A percentile compares a stretch with the other conserved stretches of the same genome.
phyloP scores from a whole-genome alignment of 2,888 invertebrate species.

The Tineola bisselliella region DNA sequence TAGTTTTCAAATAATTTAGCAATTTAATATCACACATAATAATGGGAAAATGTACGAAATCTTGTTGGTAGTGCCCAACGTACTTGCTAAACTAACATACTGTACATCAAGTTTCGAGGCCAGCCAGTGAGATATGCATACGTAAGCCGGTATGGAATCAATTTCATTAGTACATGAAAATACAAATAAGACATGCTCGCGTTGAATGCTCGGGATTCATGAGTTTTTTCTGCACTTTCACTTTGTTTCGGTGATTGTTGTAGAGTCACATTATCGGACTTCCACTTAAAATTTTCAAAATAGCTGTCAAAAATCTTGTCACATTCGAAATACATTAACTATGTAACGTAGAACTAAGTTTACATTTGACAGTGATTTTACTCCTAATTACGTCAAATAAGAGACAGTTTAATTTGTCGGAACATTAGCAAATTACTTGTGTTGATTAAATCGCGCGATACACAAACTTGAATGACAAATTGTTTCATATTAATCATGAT shows the following conservation, averaged over 20 bases:
- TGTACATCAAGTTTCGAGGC: background rate
- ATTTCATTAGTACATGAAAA: background rate
- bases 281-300: background rate
- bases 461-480: slow-evolving; percentile 13
- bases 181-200: background rate
- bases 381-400: slow-evolving; percentile 8
- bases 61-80: too few relatives aligned
- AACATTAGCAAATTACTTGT: slow-evolving; percentile 2
- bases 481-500: slow-evolving; percentile 4
- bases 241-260: background rate
- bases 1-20: too few relatives aligned
- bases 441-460: slow-evolving; percentile 10
- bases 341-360: background rate
- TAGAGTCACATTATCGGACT: background rate
- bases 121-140: background rate
- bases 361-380: slow-evolving; percentile 6
- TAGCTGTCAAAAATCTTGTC: background rate
- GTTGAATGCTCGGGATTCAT: background rate
- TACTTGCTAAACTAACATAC: background rate
- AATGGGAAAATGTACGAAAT: too few relatives aligned
- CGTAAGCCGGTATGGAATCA: background rate
- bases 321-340: background rate
- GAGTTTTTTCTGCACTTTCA: background rate
- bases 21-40: too few relatives aligned
- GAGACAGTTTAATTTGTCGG: slow-evolving; percentile 9